Evolutionary conservation across 2,113 vertebrate genomes (phyloP).

Genomic region (Rhea pennata): DNA sequence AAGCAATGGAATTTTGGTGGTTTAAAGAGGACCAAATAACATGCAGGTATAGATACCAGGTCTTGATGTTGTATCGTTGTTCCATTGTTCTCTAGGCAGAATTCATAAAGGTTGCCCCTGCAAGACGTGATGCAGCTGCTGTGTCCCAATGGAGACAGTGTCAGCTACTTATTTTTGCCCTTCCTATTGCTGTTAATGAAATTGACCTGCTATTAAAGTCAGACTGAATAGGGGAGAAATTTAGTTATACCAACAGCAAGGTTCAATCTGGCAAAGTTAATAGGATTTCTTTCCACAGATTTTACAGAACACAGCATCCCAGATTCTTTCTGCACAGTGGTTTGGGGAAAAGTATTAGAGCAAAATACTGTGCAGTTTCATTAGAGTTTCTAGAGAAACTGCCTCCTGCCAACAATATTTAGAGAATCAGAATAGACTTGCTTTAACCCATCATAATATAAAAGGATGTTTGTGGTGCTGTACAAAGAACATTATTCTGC

Average conservation of each 20-base stretch:
- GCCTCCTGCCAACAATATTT: not conserved
- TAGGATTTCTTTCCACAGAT: slow-evolving; percentile 24
- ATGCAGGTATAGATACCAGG: not conserved
- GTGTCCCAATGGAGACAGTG: not conserved
- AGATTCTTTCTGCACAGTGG: not conserved
- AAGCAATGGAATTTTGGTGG: not conserved
- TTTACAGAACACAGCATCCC: not conserved
- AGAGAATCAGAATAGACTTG: not conserved
- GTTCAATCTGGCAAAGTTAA: slow-evolving; percentile 28
- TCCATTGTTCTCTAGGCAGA: not conserved
- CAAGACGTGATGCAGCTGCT: not conserved
- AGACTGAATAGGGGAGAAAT: not conserved
- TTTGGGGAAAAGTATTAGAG: not conserved
- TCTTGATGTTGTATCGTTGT: not conserved
- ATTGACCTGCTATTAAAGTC: slow-evolving; percentile 21
- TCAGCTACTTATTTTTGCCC: slow-evolving; percentile 5
- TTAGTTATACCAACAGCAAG: not conserved
- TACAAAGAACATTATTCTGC: not conserved
- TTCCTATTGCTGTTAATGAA: slow-evolving; percentile 24
- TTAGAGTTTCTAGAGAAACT: not conserved
- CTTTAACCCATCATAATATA: not conserved
- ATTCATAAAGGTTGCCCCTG: not conserved
- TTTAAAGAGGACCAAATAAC: not conserved
- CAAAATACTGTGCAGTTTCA: not conserved
- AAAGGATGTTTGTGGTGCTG: not conserved